Evolutionary conservation across 2,797 vertebrate genomes (phyloP), one percentile per base, ranked within the genome.

Genomic region (Cheirogaleus major): DNA sequence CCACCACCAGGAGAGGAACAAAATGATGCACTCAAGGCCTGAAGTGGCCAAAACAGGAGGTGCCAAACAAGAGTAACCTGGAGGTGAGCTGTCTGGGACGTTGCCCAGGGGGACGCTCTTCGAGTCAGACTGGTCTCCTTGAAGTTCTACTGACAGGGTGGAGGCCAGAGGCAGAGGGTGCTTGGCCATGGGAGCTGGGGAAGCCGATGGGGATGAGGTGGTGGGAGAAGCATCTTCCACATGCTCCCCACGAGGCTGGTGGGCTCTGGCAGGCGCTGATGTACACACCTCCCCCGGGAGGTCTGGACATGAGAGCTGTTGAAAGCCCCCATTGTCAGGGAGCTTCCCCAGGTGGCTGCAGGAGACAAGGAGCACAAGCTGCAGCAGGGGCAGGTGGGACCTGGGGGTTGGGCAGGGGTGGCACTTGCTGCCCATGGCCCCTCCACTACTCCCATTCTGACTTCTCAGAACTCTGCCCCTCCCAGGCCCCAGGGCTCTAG

Each of bases 371-470:
- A 65, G 12, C 6, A 30, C 45, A n/a, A 11, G 75, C 20, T 76
- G 20, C 2, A 76, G 57, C 6, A 41, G 69, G 12, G 72, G 7
- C 7, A 22, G 4, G 5, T 0, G 0, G 18, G 57, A 4, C 3
- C 17, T 0, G 4, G 32, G 15, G 63, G 63, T 65, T 15, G 59
- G 22, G 15, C 4, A 1, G 2, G 22, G 8, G 57, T 57, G 23
- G 1, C 11, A 3, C 5, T 27, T 55, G 8, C 1, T 5, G 41
- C 3, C 4, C 27, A 2, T 0, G 0, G 11, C 2, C 17, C 12
- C 12, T 22, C 23, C 11, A 14, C 0, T 0, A 0, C 9, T 1
- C n/a, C 25, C 27, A 25, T 0, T n/a, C 80, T 52, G 14, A 10
- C 10, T 17, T 72, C 27, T 59, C 23, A 11, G 8, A 22, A 6